Percentiles rank a stretch among this genome's conserved stretches.
Evolutionary conservation across 2,888 invertebrate genomes (phyloP).

Genomic region (Drosophila melanocephala): DNA sequence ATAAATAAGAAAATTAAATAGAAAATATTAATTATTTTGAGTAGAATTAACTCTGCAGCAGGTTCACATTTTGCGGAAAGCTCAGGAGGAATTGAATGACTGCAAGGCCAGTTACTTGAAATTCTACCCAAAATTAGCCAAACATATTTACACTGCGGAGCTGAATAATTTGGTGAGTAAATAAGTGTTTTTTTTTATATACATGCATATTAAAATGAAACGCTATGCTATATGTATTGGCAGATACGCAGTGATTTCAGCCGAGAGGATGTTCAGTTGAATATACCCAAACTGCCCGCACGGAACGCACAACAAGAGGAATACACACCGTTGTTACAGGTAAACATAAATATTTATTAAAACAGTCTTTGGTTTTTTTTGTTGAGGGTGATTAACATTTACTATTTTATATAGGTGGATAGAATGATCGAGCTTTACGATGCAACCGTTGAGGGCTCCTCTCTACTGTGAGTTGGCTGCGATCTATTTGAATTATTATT

Average conservation of each 20-base stretch:
- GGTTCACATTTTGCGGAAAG: constrained; percentile 67
- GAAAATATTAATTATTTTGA: background rate
- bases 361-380: constrained; percentile 21
- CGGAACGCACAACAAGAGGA: constrained; percentile 26
- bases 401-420: constrained; percentile 54
- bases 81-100: constrained; percentile 70
- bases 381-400: constrained; percentile 12
- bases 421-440: constrained; percentile 53
- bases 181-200: no score
- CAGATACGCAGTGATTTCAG: constrained; percentile 75
- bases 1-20: background rate
- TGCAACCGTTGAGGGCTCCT: constrained; percentile 33
- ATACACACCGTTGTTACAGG: constrained; percentile 46
- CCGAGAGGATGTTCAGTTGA: constrained; percentile 62
- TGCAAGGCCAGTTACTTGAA: constrained; percentile 42
- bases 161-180: constrained; percentile 75
- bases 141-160: constrained; percentile 68
- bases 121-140: constrained; percentile 70
- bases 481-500: constrained; percentile 42
- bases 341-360: constrained; percentile 33
- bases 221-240: background rate
- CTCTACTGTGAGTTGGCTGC: constrained; percentile 29
- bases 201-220: background rate
- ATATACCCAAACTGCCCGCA: constrained; percentile 65
- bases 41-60: constrained; percentile 78